phyloP scores from a whole-genome alignment of 2,113 vertebrate genomes.

The Pachypanchax playfairii region DNA sequence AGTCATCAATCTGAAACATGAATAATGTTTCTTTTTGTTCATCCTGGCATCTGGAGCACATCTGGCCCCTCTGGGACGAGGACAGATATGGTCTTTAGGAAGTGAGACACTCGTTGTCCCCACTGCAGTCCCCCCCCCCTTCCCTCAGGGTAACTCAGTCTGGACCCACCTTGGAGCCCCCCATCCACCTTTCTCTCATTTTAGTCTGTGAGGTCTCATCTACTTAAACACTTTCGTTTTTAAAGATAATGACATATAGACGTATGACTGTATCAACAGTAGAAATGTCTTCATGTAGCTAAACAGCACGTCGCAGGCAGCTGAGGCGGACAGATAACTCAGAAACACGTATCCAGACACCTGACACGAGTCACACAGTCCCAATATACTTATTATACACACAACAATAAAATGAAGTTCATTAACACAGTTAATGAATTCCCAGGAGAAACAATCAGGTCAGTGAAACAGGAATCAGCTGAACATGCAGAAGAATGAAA shows the following conservation, averaged over 20 bases:
- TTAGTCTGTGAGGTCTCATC: conserved; percentile 6
- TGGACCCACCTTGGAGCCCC: conserved; percentile 55
- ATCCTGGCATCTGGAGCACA: conserved; percentile 63
- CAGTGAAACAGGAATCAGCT: background rate
- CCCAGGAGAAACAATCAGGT: background rate
- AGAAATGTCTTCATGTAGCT: background rate
- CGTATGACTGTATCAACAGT: background rate
- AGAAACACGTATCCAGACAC: background rate
- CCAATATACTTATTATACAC: background rate
- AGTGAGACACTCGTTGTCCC: conserved; percentile 63
- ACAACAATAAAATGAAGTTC: background rate
- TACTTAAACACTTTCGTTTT: conserved; percentile 7
- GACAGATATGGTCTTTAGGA: conserved; percentile 71
- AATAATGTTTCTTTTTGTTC: conserved; percentile 80
- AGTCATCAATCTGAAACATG: conserved; percentile 78
- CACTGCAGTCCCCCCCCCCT: conserved; percentile 5
- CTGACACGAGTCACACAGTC: background rate
- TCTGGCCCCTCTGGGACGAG: conserved; percentile 54
- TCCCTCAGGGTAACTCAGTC: conserved; percentile 8
- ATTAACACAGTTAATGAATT: conserved; percentile 5
- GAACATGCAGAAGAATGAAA: conserved; percentile 1
- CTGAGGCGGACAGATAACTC: too few relatives aligned
- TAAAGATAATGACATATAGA: conserved; percentile 7
- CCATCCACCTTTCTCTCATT: conserved; percentile 4
- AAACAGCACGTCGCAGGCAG: background rate